Base-by-base conservation (phyloP, 1,140 invertebrate species). In the Marisa cornuarietis region DNA sequence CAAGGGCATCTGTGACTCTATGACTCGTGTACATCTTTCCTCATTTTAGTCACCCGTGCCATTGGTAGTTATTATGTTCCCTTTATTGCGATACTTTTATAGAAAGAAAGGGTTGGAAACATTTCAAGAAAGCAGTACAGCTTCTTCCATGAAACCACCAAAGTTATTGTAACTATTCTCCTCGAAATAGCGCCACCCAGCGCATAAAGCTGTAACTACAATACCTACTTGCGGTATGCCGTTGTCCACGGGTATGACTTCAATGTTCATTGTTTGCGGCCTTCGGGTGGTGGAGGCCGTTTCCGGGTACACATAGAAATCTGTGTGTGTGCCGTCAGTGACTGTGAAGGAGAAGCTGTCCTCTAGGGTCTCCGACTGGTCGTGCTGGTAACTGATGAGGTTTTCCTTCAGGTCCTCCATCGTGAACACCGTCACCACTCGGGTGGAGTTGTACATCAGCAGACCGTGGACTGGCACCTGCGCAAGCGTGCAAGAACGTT, bases 341-440 rank as follows among this genome's bases (percentile, higher is more conserved):
- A 92, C 86, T 6, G 89, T 89, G 71, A 92, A 87, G 51, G 88
- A 88, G 79, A 92, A 91, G 74, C 86, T 85, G 81, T 92, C 91
- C 31, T 87, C 80, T 3, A 79, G 79, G 14, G 91, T 91, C 80
- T 91, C 91, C 0, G 89, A 88, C 42, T 91, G 89, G 80, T 91
- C 91, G 83, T 92, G 91, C 62, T 87, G 86, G 81, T 92, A 92
- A 31, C 87, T 87, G 68, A 92, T 89, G 61, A 89, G 66, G 72
- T 91, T 90, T 18, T 88, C 80, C 49, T 87, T 84, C 16, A 92
- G 76, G 75, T 92, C 91, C 31, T 84, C 80, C 80, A 88, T 84
- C 8, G 90, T 91, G 79, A 91, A 92, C 16, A 82, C 76, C 4
- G 83, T 85, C 9, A 90, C 85, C 61, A 87, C 86, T 31, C 84